Conservation (phyloP, 2,113 vertebrate species). For the Emydura subglobosa region DNA sequence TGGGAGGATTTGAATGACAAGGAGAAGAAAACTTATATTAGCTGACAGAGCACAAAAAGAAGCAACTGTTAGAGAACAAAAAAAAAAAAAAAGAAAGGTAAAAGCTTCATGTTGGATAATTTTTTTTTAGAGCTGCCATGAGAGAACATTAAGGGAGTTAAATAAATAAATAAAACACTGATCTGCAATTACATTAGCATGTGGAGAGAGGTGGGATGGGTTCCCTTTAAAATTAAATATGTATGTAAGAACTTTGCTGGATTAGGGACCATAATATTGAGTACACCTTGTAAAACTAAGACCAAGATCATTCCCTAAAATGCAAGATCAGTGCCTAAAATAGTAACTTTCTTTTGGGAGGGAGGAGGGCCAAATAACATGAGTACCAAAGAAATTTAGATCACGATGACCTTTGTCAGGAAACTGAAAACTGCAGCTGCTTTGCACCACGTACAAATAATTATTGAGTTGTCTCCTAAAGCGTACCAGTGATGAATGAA, state of each 20-base stretch:
- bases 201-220: neutral
- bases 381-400: neutral
- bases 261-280: neutral
- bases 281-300: neutral
- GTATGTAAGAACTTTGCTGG: neutral
- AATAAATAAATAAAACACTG: neutral
- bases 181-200: neutral
- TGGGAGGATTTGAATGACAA: neutral
- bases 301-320: neutral
- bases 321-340: neutral
- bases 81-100: neutral
- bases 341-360: too few species aligned
- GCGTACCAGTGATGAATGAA: neutral
- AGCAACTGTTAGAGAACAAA: neutral
- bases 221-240: neutral
- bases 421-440: neutral
- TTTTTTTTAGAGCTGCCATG: neutral
- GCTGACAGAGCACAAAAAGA: neutral
- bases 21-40: neutral
- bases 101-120: neutral
- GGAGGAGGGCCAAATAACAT: too few species aligned
- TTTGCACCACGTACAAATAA: neutral
- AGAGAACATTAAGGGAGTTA: neutral
- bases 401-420: neutral
- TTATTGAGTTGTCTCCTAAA: neutral